phyloP scores from a whole-genome alignment of 2,797 vertebrate species.

The Okamejei kenojei region DNA sequence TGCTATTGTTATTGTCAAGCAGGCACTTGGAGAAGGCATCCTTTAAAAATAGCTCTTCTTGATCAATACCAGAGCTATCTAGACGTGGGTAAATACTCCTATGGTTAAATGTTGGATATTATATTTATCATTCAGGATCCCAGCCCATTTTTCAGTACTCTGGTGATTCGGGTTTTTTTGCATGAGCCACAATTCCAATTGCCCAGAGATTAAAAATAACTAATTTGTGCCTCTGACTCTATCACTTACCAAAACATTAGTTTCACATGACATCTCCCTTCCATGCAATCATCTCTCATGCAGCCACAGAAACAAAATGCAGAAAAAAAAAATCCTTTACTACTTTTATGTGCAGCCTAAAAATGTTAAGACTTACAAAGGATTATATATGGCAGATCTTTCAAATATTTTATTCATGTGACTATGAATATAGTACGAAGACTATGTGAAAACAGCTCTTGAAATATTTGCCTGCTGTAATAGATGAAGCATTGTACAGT shows the following conservation, averaged over 20 bases:
- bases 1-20: not conserved
- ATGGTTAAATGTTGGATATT: not conserved
- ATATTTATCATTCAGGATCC: not conserved
- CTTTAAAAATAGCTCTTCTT: not conserved
- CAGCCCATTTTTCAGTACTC: not conserved
- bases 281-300: not conserved
- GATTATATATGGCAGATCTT: not conserved
- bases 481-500: not conserved
- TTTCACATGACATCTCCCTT: conserved; percentile 7
- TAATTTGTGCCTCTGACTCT: not conserved
- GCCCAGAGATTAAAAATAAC: not conserved
- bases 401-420: not conserved
- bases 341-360: not conserved
- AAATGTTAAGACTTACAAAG: not conserved
- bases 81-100: not conserved
- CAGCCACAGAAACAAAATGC: not conserved
- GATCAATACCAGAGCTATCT: not conserved
- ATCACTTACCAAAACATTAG: not conserved
- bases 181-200: not conserved
- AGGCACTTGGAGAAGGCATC: not conserved
- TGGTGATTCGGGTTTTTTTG: not conserved
- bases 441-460: not conserved
- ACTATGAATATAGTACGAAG: not conserved
- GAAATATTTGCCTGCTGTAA: not conserved
- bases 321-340: not conserved